Conservation (phyloP, 2,888 invertebrate genomes). For the Hylaea fasciaria region DNA sequence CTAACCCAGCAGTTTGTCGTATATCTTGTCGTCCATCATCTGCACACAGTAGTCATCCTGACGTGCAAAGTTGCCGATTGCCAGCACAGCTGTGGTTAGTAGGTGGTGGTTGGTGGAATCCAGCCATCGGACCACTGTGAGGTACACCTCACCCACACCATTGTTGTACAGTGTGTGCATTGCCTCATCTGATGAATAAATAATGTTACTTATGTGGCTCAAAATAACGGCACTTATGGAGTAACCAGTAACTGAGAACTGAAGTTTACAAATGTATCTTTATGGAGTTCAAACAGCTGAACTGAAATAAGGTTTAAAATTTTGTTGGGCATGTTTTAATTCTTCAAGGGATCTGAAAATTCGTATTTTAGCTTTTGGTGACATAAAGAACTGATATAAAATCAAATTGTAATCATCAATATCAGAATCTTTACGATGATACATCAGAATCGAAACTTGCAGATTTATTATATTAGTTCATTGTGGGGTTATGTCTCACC, state of each 20-base stretch:
- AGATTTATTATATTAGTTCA: no score
- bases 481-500: constrained; percentile 79
- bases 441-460: no score
- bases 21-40: constrained; percentile 92
- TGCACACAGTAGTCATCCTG: constrained; percentile 93
- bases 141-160: constrained; percentile 89
- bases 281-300: no score
- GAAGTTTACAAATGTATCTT: no score
- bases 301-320: no score
- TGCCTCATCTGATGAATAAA: constrained; percentile 88
- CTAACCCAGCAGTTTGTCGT: constrained; percentile 87
- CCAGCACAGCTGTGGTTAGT: constrained; percentile 92
- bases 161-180: constrained; percentile 93
- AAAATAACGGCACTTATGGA: not conserved
- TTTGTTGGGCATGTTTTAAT: no score
- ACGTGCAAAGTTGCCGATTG: constrained; percentile 95
- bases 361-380: no score
- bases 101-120: constrained; percentile 89
- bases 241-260: no score
- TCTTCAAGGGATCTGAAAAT: no score
- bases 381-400: no score
- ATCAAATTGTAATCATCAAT: no score
- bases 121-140: constrained; percentile 91
- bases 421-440: no score
- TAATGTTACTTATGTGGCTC: not conserved